Conservation (phyloP, 1,140 invertebrate genomes). For the Drosophila oshimai region DNA sequence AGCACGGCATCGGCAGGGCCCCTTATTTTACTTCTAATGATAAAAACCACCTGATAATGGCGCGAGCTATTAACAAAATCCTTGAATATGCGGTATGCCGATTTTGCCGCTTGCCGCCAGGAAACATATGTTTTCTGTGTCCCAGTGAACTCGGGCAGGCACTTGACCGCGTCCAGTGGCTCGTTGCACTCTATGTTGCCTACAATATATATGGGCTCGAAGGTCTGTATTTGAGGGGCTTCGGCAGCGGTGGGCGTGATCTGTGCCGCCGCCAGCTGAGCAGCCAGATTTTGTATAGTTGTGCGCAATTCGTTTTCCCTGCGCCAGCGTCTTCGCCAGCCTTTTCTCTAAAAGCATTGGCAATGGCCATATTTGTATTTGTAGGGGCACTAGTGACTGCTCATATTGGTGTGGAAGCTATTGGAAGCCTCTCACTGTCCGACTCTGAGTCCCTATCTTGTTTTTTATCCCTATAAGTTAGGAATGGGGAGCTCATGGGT, state of each 20-base stretch:
- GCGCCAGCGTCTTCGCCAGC: no score
- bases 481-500: not conserved
- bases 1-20: slow-evolving; percentile 19
- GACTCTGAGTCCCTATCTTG: not conserved
- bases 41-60: slow-evolving; percentile 26
- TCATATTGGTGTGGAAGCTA: not conserved
- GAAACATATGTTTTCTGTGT: slow-evolving; percentile 4
- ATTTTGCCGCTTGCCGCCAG: slow-evolving; percentile 13
- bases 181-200: slow-evolving; percentile 1
- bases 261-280: not conserved
- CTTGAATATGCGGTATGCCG: slow-evolving; percentile 11
- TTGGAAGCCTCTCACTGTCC: not conserved
- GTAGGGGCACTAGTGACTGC: not conserved
- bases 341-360: no score
- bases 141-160: slow-evolving; percentile 1
- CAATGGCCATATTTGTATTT: not conserved
- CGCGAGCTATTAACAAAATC: slow-evolving; percentile 6
- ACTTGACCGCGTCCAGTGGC: slow-evolving; percentile 6
- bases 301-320: no score
- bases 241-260: not conserved
- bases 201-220: not conserved
- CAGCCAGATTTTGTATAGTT: not conserved
- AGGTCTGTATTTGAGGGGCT: not conserved
- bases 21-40: no score
- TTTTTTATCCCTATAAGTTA: not conserved